Percentiles rank a stretch among this genome's conserved stretches.
Evolutionary conservation across 2,113 vertebrate species (phyloP).

Genomic region (Brienomyrus longianalis): DNA sequence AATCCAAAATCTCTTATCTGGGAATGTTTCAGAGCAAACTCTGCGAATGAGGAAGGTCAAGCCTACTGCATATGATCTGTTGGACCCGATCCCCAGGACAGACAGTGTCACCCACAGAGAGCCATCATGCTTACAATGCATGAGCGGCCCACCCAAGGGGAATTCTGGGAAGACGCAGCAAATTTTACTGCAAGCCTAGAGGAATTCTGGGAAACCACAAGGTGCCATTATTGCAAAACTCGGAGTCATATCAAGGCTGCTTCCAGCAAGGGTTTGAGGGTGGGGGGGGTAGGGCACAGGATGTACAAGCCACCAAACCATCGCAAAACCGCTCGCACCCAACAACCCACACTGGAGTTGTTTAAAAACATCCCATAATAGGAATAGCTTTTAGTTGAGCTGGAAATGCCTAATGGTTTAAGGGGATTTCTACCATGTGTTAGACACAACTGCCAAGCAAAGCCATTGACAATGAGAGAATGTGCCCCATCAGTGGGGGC

Average conservation of each 20-base stretch:
- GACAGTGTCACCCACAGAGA: slow-evolving; percentile 2
- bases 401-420: not conserved
- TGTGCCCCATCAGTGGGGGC: slow-evolving; percentile 27
- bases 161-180: not conserved
- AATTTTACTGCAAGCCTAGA: not conserved
- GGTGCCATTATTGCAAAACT: not conserved
- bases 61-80: not conserved
- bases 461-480: not conserved
- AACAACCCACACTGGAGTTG: not conserved
- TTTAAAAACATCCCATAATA: not conserved
- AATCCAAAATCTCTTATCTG: not conserved
- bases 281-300: not conserved
- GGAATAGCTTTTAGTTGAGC: not conserved
- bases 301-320: not conserved
- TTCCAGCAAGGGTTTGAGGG: not conserved
- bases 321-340: not conserved
- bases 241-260: not conserved
- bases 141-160: not conserved
- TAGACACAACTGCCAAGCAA: not conserved
- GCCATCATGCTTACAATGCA: not conserved
- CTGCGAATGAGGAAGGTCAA: not conserved
- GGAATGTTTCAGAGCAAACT: not conserved
- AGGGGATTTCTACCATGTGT: not conserved
- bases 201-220: not conserved
- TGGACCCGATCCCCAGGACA: not conserved